Evolutionary conservation across 2,888 invertebrate genomes (phyloP), one percentile per base, ranked within the genome.

Genomic region (Chaitophorus viminalis): DNA sequence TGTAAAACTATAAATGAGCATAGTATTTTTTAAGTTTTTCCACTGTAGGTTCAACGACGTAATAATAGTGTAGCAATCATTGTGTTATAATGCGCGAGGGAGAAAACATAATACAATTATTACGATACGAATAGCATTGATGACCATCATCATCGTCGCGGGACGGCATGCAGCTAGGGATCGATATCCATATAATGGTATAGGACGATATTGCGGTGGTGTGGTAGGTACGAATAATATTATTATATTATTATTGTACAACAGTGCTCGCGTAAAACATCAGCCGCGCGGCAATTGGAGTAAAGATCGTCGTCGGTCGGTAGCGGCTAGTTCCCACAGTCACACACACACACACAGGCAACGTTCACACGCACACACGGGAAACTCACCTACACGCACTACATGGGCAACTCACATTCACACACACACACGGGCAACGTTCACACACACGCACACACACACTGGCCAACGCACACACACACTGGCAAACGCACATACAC

Each of bases 301-400:
- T 83, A 83, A 83, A 83, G 82, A 83, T 83, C 82, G 74, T 60
- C 31, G 46, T 60, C 60, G 78, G 78, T 72, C 84, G 84, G 84
- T 84, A 84, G 86, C 46, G 29, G 72, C 86, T 87, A 79, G 86
- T 87, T 87, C 86, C 86, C 86, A 87, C 86, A 87, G 86, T 87
- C 79, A 33, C 68, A 29, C 25, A 31, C 70, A 70, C 70, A 31
- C 70, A 29, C 17, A 72, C 74, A 6, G 4, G 36, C 4, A 6
- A 36, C 6, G 6, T n/a, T n/a, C n/a, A n/a, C 36, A 36, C 29
- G 82, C n/a, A n/a, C n/a, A n/a, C n/a, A n/a, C n/a, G n/a, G n/a
- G n/a, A n/a, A n/a, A 9, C 29, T 9, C 52, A 9, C 54, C 29
- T 70, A 31, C 72, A 6, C 75, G 21, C 74, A 9, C 82, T n/a